Percentiles rank a stretch among this genome's conserved stretches.
Evolutionary conservation across 1,140 invertebrate species (phyloP).

Genomic region (Microplitis mediator): DNA sequence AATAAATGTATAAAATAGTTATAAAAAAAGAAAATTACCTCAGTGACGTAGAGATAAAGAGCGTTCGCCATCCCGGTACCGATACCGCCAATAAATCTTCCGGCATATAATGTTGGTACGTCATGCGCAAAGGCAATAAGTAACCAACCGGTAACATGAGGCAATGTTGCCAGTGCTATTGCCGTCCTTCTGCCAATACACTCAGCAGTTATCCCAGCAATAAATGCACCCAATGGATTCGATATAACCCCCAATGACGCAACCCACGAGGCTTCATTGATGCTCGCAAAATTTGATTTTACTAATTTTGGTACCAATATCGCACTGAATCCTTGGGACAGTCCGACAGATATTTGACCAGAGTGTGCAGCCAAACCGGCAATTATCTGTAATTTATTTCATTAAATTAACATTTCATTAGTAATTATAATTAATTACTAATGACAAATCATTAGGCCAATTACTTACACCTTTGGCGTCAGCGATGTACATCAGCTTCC

Average conservation of each 20-base stretch:
- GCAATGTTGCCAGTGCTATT: slow-evolving; percentile 73
- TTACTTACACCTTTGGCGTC: slow-evolving; percentile 51
- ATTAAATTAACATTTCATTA: neutral
- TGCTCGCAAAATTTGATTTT: slow-evolving; percentile 62
- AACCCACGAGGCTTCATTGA: slow-evolving; percentile 72
- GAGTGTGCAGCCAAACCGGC: slow-evolving; percentile 74
- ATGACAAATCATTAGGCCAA: neutral
- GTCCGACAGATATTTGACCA: slow-evolving; percentile 75
- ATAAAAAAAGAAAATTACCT: slow-evolving; percentile 40
- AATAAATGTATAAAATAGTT: too few species aligned
- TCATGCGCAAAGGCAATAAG: slow-evolving; percentile 70
- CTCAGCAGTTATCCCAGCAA: slow-evolving; percentile 73
- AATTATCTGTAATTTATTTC: slow-evolving; percentile 64
- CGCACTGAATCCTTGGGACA: slow-evolving; percentile 77
- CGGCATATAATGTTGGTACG: slow-evolving; percentile 68
- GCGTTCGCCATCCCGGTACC: slow-evolving; percentile 68
- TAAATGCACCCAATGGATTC: slow-evolving; percentile 72
- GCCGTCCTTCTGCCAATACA: slow-evolving; percentile 73
- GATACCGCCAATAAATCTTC: slow-evolving; percentile 76
- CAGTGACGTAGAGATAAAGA: slow-evolving; percentile 55
- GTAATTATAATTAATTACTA: slow-evolving; percentile 11
- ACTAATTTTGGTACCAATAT: slow-evolving; percentile 73
- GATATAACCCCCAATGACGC: slow-evolving; percentile 75
- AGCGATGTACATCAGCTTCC: slow-evolving; percentile 46
- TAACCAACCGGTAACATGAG: slow-evolving; percentile 78